A percentile compares a stretch with the other conserved stretches of the same genome.
These are phyloP conservation scores for Mirza zaza DNA, from an alignment of 2,113 vertebrate species.

Conservation along the genomic window DNA sequence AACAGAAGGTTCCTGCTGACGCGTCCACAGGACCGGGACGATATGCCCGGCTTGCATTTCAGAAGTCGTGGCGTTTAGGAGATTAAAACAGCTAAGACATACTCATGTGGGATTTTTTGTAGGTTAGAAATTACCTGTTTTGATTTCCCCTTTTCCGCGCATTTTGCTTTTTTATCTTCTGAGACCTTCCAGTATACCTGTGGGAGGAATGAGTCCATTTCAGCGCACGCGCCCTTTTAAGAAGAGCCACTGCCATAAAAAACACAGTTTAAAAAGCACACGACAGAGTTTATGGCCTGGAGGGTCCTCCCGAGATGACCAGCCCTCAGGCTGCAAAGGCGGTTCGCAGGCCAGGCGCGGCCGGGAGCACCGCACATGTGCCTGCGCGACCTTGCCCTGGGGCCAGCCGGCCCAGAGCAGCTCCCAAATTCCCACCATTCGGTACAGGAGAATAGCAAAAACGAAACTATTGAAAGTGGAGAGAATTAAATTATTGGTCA, in stretches of 20 bases:
- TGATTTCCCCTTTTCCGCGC: slow-evolving; percentile 95
- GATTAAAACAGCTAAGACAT: background rate
- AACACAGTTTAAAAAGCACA: background rate
- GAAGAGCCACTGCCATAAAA: background rate
- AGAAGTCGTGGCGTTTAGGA: fast-evolving
- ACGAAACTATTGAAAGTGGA: background rate
- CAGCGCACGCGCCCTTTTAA: background rate
- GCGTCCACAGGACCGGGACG: too few species aligned
- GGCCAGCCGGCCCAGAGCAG: background rate
- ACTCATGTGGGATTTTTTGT: background rate
- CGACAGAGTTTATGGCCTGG: background rate
- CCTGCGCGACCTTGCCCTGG: background rate
- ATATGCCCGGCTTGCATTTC: fast-evolving
- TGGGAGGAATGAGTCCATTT: background rate
- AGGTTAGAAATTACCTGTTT: slow-evolving; percentile 88
- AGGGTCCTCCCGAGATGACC: fast-evolving
- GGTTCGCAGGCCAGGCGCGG: background rate
- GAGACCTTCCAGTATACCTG: slow-evolving; percentile 94
- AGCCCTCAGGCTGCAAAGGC: background rate
- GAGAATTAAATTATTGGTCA: background rate
- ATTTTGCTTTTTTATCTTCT: slow-evolving; percentile 88
- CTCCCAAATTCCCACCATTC: fast-evolving
- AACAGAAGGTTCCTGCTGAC: fast-evolving
- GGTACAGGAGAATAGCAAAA: background rate
- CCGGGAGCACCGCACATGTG: fast-evolving